Evolutionary conservation across 2,113 vertebrate species (phyloP), one percentile per base, ranked within the genome.

Genomic region (Larimichthys polyactis): DNA sequence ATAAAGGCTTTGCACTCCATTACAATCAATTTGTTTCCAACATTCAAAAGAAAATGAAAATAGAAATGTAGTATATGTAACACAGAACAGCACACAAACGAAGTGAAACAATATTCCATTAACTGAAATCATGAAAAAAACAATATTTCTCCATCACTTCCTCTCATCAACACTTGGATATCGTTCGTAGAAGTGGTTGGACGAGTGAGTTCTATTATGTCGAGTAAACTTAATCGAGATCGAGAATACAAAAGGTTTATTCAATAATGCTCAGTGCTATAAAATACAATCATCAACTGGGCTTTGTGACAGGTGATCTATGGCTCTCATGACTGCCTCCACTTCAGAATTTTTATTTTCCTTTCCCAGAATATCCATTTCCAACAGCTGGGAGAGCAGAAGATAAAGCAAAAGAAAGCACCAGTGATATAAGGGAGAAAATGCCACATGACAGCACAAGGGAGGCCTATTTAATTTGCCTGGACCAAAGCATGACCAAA

Each of bases 401-500:
- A 16, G 72, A 78, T 75, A 44, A 72, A 77, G 66, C 52, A 70
- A 83, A 67, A 64, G 75, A 78, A 64, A 88, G 71, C 66, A 71
- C n/a, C 40, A 73, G 27, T 71, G 55, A 83, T 68, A 59, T 64
- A 78, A 76, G 63, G 65, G 57, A 57, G 72, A 88, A 82, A 89
- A 87, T 70, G 55, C 73, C 81, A 89, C 68, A 84, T 73, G 71
- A 73, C 75, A 29, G 83, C 74, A 85, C 75, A 70, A 43, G 29
- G 66, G 78, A 78, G 78, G 74, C 82, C 86, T 58, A 69, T 89
- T 91, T 87, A 81, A 89, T 91, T 86, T 87, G 52, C 66, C 80
- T 66, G 54, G 79, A 79, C 84, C 78, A 90, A 81, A 89, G 85
- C 89, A 87, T 88, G 81, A 87, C 86, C 89, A 90, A 84, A 75